Conservation (phyloP, 2,888 invertebrate species). For the Drosophila mettleri region DNA sequence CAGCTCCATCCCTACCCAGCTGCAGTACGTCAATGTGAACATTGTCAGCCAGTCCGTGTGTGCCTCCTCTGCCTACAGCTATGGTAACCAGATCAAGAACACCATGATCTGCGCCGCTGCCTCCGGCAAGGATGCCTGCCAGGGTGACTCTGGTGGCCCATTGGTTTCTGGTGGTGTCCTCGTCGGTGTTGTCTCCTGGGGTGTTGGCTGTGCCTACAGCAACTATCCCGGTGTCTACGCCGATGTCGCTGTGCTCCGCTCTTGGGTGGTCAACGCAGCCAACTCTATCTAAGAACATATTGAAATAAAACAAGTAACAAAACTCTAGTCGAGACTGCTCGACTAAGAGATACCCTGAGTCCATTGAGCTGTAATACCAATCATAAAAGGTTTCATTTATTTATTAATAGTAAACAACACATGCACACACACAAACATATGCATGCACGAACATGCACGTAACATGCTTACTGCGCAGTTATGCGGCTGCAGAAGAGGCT, state of each 20-base stretch:
- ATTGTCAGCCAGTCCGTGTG: slow-evolving; percentile 84
- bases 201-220: slow-evolving; percentile 64
- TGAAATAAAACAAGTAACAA: slow-evolving; percentile 1
- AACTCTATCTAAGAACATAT: slow-evolving; percentile 29
- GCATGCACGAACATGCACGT: no score
- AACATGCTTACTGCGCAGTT: no score
- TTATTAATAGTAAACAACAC: no score
- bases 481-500: no score
- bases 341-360: no score
- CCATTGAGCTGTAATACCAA: no score
- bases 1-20: slow-evolving; percentile 78
- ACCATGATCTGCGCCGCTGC: slow-evolving; percentile 70
- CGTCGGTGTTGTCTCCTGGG: slow-evolving; percentile 80
- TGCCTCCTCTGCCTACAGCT: slow-evolving; percentile 81
- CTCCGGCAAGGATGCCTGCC: slow-evolving; percentile 63
- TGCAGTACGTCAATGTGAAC: slow-evolving; percentile 85
- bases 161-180: slow-evolving; percentile 52
- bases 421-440: no score
- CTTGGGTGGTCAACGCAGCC: slow-evolving; percentile 48
- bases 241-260: slow-evolving; percentile 51
- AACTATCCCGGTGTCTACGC: slow-evolving; percentile 68
- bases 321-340: no score
- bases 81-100: slow-evolving; percentile 43
- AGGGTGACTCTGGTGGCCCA: slow-evolving; percentile 81
- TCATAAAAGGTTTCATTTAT: no score